phyloP scores from a whole-genome alignment of 2,797 vertebrate species.

The Dromococcyx pavoninus region DNA sequence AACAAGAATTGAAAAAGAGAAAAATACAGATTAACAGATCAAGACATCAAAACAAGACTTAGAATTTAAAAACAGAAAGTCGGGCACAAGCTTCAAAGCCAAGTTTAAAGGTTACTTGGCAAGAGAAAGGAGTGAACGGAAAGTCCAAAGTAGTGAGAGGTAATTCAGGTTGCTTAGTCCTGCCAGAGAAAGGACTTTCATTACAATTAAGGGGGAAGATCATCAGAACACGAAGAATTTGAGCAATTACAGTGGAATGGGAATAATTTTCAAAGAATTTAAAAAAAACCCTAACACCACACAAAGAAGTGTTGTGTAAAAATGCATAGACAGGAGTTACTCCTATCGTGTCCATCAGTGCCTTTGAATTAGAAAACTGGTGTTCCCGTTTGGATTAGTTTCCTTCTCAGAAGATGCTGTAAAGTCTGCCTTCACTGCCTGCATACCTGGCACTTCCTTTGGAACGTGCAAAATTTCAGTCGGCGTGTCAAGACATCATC shows the following conservation, averaged over 20 bases:
- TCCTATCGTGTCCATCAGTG: not conserved
- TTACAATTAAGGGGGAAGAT: not conserved
- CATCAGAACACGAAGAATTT: not conserved
- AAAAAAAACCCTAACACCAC: not conserved
- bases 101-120: conserved; percentile 1
- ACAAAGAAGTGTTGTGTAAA: not conserved
- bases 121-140: not conserved
- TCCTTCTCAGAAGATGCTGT: not conserved
- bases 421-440: not conserved
- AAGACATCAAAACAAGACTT: not conserved
- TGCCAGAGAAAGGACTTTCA: not conserved
- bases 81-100: not conserved
- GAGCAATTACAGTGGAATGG: not conserved
- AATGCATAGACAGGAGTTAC: not conserved
- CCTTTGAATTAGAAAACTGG: not conserved
- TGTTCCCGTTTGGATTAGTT: not conserved
- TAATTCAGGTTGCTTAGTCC: not conserved
- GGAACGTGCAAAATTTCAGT: conserved; percentile 18
- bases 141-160: not conserved
- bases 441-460: conserved; percentile 26
- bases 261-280: not conserved
- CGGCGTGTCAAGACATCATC: not conserved
- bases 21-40: not conserved
- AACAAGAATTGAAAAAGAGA: not conserved
- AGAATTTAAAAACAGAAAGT: conserved; percentile 14